These are phyloP conservation scores for Prunella himalayana DNA, from an alignment of 2,113 vertebrate species.

Conservation along the genomic window DNA sequence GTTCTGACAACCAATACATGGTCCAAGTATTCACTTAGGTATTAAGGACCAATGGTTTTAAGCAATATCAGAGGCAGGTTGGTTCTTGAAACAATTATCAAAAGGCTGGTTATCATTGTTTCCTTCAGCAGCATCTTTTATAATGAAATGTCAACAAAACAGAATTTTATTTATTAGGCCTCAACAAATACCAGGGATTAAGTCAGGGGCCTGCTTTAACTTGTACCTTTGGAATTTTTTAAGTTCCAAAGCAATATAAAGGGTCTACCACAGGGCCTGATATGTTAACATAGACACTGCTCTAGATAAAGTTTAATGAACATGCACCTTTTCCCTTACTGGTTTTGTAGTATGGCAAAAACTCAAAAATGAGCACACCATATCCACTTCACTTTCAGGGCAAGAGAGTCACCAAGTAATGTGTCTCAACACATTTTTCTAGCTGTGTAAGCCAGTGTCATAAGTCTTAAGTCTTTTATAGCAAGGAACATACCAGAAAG, in stretches of 20 bases:
- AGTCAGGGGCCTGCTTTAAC: slow-evolving; percentile 11
- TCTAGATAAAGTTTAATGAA: not conserved
- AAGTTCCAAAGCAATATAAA: not conserved
- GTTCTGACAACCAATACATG: not conserved
- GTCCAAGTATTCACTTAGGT: not conserved
- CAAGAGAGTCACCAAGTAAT: not conserved
- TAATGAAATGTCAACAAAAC: slow-evolving; percentile 2
- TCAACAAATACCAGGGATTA: slow-evolving; percentile 10
- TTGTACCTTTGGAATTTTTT: not conserved
- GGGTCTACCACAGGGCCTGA: not conserved
- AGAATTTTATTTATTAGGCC: not conserved
- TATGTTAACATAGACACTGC: not conserved
- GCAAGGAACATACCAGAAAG: not conserved
- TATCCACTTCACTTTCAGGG: not conserved
- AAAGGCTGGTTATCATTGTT: not conserved
- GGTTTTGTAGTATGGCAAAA: not conserved
- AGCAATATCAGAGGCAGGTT: not conserved
- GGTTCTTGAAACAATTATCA: slow-evolving; percentile 15
- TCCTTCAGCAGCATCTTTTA: slow-evolving; percentile 1
- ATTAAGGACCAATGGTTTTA: not conserved
- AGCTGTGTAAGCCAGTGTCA: not conserved
- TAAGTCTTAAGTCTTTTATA: not conserved
- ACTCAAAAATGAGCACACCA: not conserved
- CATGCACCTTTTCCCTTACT: not conserved
- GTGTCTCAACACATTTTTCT: not conserved